Evolutionary conservation across 2,888 invertebrate genomes (phyloP).

Genomic region (Xanthorhoe spadicearia): DNA sequence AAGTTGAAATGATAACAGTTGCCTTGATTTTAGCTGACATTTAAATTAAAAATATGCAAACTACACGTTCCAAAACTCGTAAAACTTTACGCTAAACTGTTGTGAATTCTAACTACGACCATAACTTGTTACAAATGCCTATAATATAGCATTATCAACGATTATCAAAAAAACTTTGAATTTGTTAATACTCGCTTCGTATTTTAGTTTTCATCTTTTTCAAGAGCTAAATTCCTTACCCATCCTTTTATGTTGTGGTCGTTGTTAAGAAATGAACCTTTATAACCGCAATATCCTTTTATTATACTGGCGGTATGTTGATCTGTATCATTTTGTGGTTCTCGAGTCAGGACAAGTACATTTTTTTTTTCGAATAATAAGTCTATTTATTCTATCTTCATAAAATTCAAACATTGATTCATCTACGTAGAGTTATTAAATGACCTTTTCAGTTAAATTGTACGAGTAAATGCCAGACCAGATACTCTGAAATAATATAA

Average conservation of each 20-base stretch:
- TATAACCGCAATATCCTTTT: slow-evolving; percentile 25
- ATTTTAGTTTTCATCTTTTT: background rate
- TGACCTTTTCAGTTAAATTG: no score
- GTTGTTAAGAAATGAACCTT: slow-evolving; percentile 22
- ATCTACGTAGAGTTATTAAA: no score
- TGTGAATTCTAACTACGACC: background rate
- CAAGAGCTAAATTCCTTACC: slow-evolving; percentile 6
- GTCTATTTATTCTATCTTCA: no score
- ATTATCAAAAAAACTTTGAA: no score
- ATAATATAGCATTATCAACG: no score
- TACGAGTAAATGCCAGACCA: no score
- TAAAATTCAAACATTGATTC: no score
- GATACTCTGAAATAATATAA: no score
- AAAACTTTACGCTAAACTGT: slow-evolving; percentile 3
- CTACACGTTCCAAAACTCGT: background rate
- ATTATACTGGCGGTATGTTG: slow-evolving; percentile 13
- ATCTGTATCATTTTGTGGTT: slow-evolving; percentile 26
- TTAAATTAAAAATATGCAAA: slow-evolving; percentile 28
- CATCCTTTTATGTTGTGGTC: slow-evolving; percentile 24
- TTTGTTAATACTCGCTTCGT: no score
- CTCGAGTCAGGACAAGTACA: background rate
- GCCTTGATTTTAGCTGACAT: slow-evolving; percentile 40
- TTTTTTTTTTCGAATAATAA: background rate
- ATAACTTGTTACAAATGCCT: background rate
- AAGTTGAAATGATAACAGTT: slow-evolving; percentile 17